These are phyloP conservation scores for Aviceda subcristata DNA, from an alignment of 2,113 vertebrate species.

Conservation along the genomic window DNA sequence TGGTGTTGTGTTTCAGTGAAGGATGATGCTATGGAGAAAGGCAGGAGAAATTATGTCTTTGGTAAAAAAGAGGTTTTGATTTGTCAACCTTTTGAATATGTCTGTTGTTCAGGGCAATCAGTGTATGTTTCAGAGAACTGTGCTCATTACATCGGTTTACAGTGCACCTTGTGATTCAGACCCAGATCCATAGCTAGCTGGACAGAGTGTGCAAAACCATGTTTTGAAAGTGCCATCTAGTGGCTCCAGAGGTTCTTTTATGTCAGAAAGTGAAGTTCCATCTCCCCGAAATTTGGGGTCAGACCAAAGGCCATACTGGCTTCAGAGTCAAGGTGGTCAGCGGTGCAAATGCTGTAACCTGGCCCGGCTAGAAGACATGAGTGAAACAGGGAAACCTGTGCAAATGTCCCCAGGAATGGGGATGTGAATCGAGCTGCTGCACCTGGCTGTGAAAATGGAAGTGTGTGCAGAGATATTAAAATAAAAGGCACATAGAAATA, in stretches of 20 bases:
- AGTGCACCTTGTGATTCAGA: background rate
- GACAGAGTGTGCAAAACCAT: background rate
- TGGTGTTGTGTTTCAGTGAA: background rate
- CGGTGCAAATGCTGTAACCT: background rate
- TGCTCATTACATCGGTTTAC: background rate
- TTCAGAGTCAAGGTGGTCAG: background rate
- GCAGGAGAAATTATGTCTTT: background rate
- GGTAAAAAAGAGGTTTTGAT: background rate
- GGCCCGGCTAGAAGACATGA: no score
- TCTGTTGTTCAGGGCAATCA: background rate
- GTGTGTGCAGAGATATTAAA: no score
- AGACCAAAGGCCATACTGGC: background rate
- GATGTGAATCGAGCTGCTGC: background rate
- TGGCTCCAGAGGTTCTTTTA: background rate
- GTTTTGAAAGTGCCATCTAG: conserved; percentile 56
- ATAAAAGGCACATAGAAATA: background rate
- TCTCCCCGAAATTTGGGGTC: fast-evolving
- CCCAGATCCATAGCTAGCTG: fast-evolving
- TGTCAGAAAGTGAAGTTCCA: background rate
- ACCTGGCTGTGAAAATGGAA: background rate
- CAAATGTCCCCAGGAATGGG: background rate
- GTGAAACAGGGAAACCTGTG: background rate
- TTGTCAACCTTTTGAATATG: background rate
- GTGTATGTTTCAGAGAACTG: background rate
- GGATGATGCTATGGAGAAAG: background rate